Conservation (phyloP, 2,113 vertebrate species). For the Rissa tridactyla region DNA sequence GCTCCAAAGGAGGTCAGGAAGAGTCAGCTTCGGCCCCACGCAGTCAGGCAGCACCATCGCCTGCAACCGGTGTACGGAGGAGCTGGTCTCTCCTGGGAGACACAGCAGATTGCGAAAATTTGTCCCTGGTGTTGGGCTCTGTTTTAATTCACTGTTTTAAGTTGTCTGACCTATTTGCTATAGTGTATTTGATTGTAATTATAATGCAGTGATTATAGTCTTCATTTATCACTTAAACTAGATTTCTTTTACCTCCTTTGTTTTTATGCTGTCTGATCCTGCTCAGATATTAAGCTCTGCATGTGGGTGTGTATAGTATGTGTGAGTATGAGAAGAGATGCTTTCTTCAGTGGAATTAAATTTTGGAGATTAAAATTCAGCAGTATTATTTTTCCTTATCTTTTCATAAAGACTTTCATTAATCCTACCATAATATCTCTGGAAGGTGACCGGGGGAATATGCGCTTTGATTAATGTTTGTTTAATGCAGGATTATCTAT, state of each 20-base stretch:
- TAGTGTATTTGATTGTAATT: neutral
- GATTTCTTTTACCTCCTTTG: neutral
- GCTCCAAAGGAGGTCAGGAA: neutral
- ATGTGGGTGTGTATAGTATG: neutral
- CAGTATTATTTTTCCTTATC: conserved; percentile 50
- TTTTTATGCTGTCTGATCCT: conserved; percentile 11
- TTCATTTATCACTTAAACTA: conserved; percentile 39
- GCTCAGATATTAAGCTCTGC: conserved; percentile 33
- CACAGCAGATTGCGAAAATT: neutral
- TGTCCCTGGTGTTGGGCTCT: neutral
- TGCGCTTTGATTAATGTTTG: conserved; percentile 68
- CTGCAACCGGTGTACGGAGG: rapidly evolving
- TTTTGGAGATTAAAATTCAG: conserved; percentile 65
- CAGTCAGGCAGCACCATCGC: neutral
- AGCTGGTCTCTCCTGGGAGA: neutral
- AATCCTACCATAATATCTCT: conserved; percentile 54
- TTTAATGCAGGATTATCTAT: conserved; percentile 65
- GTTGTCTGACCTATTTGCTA: neutral
- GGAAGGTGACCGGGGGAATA: conserved; percentile 61
- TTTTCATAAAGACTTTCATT: conserved; percentile 64
- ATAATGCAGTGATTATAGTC: neutral
- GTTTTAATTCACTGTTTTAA: neutral
- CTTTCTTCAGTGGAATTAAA: conserved; percentile 52
- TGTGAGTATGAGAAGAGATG: conserved; percentile 7
- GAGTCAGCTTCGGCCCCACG: neutral